Percentiles rank a stretch among this genome's conserved stretches.
These are phyloP conservation scores for Grammatotria lemairii DNA, from an alignment of 2,113 vertebrate species.

Conservation along the genomic window DNA sequence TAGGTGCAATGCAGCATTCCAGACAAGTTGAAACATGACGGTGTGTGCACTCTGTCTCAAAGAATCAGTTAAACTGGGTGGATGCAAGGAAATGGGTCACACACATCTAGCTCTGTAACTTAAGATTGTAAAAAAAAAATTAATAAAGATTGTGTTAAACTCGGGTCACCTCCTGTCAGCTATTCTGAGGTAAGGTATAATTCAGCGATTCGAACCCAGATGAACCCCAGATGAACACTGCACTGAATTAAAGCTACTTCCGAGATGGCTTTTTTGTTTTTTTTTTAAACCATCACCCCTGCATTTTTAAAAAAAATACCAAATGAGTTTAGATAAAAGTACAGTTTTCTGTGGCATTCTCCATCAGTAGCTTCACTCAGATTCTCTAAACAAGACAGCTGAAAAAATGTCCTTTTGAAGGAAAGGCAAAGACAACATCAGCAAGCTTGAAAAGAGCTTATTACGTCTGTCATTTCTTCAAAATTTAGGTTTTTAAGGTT, in stretches of 20 bases:
- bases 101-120: neutral
- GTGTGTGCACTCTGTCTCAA: neutral
- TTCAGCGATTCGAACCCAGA: neutral
- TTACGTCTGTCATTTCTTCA: constrained; percentile 24
- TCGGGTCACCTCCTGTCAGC: neutral
- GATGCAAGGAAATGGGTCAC: constrained; percentile 21
- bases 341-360: neutral
- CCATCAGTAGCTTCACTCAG: constrained; percentile 3
- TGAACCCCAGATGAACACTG: neutral
- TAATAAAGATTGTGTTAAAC: neutral
- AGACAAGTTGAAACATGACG: constrained; percentile 43
- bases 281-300: neutral
- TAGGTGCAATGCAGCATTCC: constrained; percentile 45
- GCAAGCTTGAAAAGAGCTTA: constrained; percentile 9
- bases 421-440: constrained; percentile 12
- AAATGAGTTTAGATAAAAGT: neutral
- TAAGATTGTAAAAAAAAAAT: neutral
- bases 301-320: neutral
- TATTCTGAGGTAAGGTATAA: neutral
- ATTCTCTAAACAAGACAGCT: constrained; percentile 10
- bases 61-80: constrained; percentile 33
- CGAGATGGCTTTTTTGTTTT: neutral
- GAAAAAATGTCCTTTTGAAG: constrained; percentile 14
- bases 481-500: constrained; percentile 7
- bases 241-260: neutral